Evolutionary conservation across 1,140 invertebrate species (phyloP), one percentile per base, ranked within the genome.

Genomic region (Euborellia annulipes): DNA sequence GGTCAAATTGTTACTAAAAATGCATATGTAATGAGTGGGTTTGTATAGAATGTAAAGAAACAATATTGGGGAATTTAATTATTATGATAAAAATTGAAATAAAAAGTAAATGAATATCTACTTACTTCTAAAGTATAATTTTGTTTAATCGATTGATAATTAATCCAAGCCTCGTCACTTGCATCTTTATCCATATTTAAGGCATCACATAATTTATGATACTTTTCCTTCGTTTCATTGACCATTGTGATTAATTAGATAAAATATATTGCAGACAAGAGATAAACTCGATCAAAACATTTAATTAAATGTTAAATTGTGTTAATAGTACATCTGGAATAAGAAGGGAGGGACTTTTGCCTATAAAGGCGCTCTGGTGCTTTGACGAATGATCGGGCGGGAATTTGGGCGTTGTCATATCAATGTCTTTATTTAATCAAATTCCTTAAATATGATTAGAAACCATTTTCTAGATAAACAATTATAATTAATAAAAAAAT

Each of bases 91-190:
- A 36, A 14, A 41, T 40, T 23, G 32, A 43, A 36, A 16, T 18
- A 34, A 16, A 47, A 0, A 22, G 13, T 11, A 41, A 16, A 41
- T 23, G 27, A 16, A 23, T 30, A 14, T 9, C 46, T 47, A 47
- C 52, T 55, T 71, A 90, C 88, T 73, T 93, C 88, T 20, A 93
- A 69, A 36, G 81, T 80, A 61, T 84, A 92, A 62, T 88, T 86
- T 59, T 78, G 72, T 52, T 73, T 73, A 46, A 91, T 88, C 55
- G 73, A 73, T 55, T 78, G 70, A 65, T 85, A 93, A 48, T 76
- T 81, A 51, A 75, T 72, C 79, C 83, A 89, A 20, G 87, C 82
- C 58, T 86, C 79, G 50, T 79, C 75, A 21, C 78, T 74, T 37
- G 84, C 76, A 36, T 66, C 70, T 56, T 72, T 70, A 60, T 93